Evolutionary conservation across 2,113 vertebrate species (phyloP).

Genomic region (Polypterus bichir): DNA sequence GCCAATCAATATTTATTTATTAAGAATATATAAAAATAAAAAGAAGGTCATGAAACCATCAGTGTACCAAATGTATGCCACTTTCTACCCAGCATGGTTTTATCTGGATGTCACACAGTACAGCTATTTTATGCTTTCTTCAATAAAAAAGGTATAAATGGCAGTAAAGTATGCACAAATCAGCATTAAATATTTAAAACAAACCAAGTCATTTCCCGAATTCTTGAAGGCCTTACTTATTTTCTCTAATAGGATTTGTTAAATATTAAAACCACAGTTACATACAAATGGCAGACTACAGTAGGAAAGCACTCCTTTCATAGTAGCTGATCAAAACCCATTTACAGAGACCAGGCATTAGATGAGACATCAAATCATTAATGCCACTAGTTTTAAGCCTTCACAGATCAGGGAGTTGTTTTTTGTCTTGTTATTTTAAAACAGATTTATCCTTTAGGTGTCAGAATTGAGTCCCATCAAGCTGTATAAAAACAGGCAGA

Average conservation of each 20-base stretch:
- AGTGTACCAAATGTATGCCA: too few relatives aligned
- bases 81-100: too few relatives aligned
- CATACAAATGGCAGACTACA: conserved; percentile 28
- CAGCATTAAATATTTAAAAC: conserved; percentile 45
- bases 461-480: conserved; percentile 12
- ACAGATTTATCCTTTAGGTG: conserved; percentile 16
- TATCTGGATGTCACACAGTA: too few relatives aligned
- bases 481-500: conserved; percentile 4
- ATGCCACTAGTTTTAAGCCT: conserved; percentile 21
- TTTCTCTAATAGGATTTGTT: conserved; percentile 35
- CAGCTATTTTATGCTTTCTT: conserved; percentile 13
- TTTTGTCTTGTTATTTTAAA: conserved; percentile 25
- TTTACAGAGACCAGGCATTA: conserved; percentile 25
- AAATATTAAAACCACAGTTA: conserved; percentile 41
- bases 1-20: too few relatives aligned
- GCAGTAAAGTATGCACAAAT: conserved; percentile 27
- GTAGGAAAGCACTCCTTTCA: conserved; percentile 22
- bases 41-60: too few relatives aligned
- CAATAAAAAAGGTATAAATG: conserved; percentile 33
- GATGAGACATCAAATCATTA: conserved; percentile 35
- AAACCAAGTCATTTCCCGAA: conserved; percentile 25
- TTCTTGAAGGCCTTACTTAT: conserved; percentile 27
- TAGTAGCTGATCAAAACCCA: conserved; percentile 32
- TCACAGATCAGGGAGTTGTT: conserved; percentile 13
- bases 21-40: too few relatives aligned